Evolutionary conservation across 2,113 vertebrate species (phyloP), one percentile per base, ranked within the genome.

Genomic region (Eublepharis macularius): DNA sequence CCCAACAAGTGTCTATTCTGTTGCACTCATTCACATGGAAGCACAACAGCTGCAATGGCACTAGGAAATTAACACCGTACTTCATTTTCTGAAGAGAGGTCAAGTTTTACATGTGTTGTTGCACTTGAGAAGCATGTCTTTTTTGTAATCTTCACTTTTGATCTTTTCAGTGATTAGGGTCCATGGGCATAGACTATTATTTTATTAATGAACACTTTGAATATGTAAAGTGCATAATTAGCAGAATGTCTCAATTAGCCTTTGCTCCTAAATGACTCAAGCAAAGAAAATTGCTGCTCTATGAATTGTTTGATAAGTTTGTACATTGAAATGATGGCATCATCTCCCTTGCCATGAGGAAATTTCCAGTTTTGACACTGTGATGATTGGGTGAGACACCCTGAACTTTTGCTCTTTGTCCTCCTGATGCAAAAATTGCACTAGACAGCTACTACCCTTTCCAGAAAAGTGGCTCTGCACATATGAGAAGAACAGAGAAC

Each of bases 401-500:
- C 19, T 45, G 36, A n/a, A 77, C 65, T 90, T 81, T 88, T 79
- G 14, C 73, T 86, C 84, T 29, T 34, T 0, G 0, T 43, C 86
- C 60, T 43, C 86, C 60, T 6, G 41, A 10, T 0, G 41, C 17
- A 1, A 36, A 21, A 81, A 83, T 19, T 24, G 6, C 5, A 51
- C 4, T 45, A 2, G 90, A 83, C 65, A 86, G 70, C 65, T 70
- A 68, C 68, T 72, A 68, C 2, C 83, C 76, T 90, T 88, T 92
- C 92, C 90, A 93, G 94, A 89, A 93, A 80, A 63, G 2, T 88
- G 0, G 78, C 89, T 87, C 83, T 87, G 86, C 91, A 74, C 88
- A 69, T 57, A 89, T 83, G 65, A 91, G 85, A 83, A 91, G 85
- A 83, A 51, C 11, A 85, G 91, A 57, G 65, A 70, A 57, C 14